These are phyloP conservation scores for Hirtodrosophila alboralis DNA, from an alignment of 2,888 invertebrate species.

Conservation along the genomic window DNA sequence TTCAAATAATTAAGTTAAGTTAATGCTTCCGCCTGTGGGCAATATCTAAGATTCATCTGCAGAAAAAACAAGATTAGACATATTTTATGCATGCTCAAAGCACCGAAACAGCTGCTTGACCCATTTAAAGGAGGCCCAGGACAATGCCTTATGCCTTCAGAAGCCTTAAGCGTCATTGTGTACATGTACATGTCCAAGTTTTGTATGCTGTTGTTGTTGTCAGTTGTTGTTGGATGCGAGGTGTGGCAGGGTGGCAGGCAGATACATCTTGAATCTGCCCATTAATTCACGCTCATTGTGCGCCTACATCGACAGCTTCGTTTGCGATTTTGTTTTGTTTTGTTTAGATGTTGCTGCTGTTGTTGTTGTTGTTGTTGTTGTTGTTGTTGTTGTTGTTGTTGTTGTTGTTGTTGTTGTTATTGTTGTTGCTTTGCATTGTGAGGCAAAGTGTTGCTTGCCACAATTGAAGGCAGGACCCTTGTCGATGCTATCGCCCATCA, in stretches of 20 bases:
- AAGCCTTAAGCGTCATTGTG: conserved; percentile 49
- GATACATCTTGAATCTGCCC: conserved; percentile 65
- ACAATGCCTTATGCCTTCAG: background rate
- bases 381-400: conserved; percentile 31
- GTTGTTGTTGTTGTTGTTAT: no score
- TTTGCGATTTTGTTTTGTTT: conserved; percentile 10
- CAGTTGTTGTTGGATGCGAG: conserved; percentile 3
- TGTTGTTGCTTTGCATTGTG: conserved; percentile 70
- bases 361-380: conserved; percentile 19
- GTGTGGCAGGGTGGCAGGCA: conserved; percentile 3
- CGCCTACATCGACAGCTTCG: conserved; percentile 55
- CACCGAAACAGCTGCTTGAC: conserved; percentile 53
- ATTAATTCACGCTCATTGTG: conserved; percentile 77
- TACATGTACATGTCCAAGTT: conserved; percentile 50
- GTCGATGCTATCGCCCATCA: conserved; percentile 67
- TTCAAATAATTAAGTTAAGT: conserved; percentile 39
- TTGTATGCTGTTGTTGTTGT: conserved; percentile 4
- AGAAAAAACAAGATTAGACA: conserved; percentile 62
- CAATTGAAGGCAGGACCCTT: conserved; percentile 24
- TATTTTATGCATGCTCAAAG: conserved; percentile 62
- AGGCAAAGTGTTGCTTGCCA: conserved; percentile 60
- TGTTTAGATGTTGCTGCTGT: conserved; percentile 34
- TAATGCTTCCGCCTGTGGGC: background rate
- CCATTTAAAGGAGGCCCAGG: conserved; percentile 46
- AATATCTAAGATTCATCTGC: conserved; percentile 50